phyloP scores from a whole-genome alignment of 2,113 vertebrate genomes.

The Podiceps cristatus region DNA sequence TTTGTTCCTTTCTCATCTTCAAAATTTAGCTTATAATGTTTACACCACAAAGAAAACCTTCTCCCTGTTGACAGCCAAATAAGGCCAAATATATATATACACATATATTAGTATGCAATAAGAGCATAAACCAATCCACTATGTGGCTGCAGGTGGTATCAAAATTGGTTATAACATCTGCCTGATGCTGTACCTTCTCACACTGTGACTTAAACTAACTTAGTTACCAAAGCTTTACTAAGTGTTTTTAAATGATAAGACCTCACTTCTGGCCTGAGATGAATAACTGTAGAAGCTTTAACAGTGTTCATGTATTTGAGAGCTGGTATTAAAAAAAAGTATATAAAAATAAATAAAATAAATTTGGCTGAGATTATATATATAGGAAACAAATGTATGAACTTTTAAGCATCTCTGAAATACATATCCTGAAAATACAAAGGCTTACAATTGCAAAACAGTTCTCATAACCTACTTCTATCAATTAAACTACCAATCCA shows the following conservation, averaged over 20 bases:
- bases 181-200: neutral
- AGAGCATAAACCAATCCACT: neutral
- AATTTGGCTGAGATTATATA: neutral
- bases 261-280: neutral
- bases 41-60: neutral
- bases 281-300: neutral
- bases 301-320: neutral
- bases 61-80: neutral
- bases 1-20: neutral
- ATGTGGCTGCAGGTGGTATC: neutral
- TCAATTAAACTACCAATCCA: neutral
- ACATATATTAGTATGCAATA: neutral
- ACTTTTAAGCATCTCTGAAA: neutral
- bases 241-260: neutral
- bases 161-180: neutral
- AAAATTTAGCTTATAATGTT: neutral
- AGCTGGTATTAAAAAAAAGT: neutral
- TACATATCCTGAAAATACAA: neutral
- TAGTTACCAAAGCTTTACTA: neutral
- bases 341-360: neutral
- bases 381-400: neutral
- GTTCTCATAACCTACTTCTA: neutral
- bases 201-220: neutral
- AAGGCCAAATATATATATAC: neutral
- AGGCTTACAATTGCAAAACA: neutral